Evolutionary conservation across 2,888 invertebrate genomes (phyloP), one percentile per base, ranked within the genome.

Genomic region (Melitaea athalia): DNA sequence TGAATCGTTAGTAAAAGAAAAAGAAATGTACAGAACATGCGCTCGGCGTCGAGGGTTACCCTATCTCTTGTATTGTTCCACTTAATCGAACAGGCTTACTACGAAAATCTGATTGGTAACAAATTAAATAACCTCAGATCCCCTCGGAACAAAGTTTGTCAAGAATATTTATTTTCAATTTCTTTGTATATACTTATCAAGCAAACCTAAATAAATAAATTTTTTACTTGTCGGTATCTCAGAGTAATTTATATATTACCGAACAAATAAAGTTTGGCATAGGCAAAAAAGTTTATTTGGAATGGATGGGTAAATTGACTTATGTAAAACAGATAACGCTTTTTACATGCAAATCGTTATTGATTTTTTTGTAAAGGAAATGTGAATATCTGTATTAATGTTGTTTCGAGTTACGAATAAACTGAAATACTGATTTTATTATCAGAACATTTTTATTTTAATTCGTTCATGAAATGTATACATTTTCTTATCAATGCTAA

Each of bases 281-380:
- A 84, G 88, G 88, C 85, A 88, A 91, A 89, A 88, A 89, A 86
- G 74, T 76, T 89, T 38, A 5, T 89, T 87, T 86, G 85, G 87
- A 89, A 88, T 87, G 89, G 88, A 91, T 90, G 86, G 87, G 89
- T 87, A 91, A 92, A 91, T 91, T 89, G 91, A 90, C 91, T 91
- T 90, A 91, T 90, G 89, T 87, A 90, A 91, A 91, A 86, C 84
- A 90, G 89, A 89, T 89, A 85, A 88, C 87, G 89, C 90, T 90
- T 91, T 92, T 91, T 91, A 87, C 90, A 91, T 92, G 91, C 85
- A 90, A 91, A 91, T 92, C 87, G 85, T 83, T 88, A 87, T 89
- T 89, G 89, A 90, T 90, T 91, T 91, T 15, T n/a, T 50, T 17
- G 10, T 50, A 7, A 50, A 50, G 8, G 50, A 15, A 50, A 50